Base-by-base conservation (phyloP, 1,140 invertebrate species). In the Bombus pyrosoma region DNA sequence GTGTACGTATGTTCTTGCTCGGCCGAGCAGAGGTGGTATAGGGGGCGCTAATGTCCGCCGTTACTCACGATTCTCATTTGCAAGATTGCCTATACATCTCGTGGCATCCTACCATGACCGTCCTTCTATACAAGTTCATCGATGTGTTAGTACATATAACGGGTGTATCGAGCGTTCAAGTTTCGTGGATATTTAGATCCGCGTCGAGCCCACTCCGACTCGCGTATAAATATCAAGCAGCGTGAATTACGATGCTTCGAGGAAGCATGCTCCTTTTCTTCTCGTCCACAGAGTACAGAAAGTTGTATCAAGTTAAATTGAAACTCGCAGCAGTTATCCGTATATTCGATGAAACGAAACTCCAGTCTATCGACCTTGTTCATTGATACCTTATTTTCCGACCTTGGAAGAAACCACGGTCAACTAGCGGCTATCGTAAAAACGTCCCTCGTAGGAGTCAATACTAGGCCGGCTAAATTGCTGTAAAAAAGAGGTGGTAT, bases 21-120 rank as follows among this genome's bases (percentile, higher is more conserved):
- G 89, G 62, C 64, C 39, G 83, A 53, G 81, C 78, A 83, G 77
- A 72, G 77, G 76, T 86, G 76, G 83, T 74, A 57, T 71, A 86
- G 91, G 83, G 93, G 93, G 93, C 93, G 93, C 93, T 95, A 95
- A 95, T 94, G 94, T 91, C 89, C 89, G 85, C 92, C 93, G 93
- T 94, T 94, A 95, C 91, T 94, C 94, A 94, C 94, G 94, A 94
- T 94, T 95, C 94, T 95, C 94, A 94, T 94, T 94, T 94, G 92
- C 94, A 94, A 95, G 93, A 95, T 95, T 95, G 94, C 94, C 94
- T 94, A 94, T 95, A 95, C 91, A 93, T 95, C 94, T 95, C 92
- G 92, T 62, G 90, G 91, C 92, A 93, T 92, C 93, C 93, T 92
- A 94, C 93, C 93, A 93, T 91, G 90, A 92, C 90, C 92, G 91